Conservation (phyloP, 1,140 invertebrate genomes). For the Sweltsa coloradensis region DNA sequence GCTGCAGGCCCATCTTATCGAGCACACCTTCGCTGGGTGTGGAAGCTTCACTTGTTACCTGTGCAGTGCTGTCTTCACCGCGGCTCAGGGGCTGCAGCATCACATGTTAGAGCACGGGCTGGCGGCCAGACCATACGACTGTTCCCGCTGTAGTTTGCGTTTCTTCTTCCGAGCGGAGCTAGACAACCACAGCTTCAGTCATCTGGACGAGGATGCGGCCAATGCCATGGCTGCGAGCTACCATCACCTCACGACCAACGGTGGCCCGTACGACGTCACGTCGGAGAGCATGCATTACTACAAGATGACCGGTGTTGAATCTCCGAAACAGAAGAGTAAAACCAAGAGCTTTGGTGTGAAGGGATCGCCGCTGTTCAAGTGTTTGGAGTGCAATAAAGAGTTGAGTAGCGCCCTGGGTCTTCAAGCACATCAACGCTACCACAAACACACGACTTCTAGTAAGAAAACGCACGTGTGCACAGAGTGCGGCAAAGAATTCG, state of each 20-base stretch:
- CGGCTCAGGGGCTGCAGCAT: conserved; percentile 57
- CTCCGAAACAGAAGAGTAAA: background rate
- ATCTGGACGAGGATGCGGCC: conserved; percentile 20
- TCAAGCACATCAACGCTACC: background rate
- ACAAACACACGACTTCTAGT: background rate
- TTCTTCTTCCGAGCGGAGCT: conserved; percentile 88
- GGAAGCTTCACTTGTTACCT: conserved; percentile 77
- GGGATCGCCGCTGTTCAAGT: no score
- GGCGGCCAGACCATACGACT: conserved; percentile 68
- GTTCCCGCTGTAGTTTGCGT: conserved; percentile 63
- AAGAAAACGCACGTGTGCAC: no score
- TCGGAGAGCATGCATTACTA: background rate
- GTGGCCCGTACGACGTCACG: background rate
- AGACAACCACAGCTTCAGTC: conserved; percentile 65
- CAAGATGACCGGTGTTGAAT: background rate
- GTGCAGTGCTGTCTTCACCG: conserved; percentile 77
- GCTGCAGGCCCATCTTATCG: conserved; percentile 82
- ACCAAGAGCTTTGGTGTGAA: background rate
- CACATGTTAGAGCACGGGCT: conserved; percentile 77
- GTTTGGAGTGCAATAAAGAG: conserved; percentile 3
- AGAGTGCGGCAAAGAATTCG: background rate
- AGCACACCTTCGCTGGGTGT: conserved; percentile 81
- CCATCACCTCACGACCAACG: background rate
- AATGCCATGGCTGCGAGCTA: background rate
- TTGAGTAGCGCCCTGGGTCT: background rate